Evolutionary conservation across 2,797 vertebrate species (phyloP), one percentile per base, ranked within the genome.

Genomic region (Epinephelus malabaricus): DNA sequence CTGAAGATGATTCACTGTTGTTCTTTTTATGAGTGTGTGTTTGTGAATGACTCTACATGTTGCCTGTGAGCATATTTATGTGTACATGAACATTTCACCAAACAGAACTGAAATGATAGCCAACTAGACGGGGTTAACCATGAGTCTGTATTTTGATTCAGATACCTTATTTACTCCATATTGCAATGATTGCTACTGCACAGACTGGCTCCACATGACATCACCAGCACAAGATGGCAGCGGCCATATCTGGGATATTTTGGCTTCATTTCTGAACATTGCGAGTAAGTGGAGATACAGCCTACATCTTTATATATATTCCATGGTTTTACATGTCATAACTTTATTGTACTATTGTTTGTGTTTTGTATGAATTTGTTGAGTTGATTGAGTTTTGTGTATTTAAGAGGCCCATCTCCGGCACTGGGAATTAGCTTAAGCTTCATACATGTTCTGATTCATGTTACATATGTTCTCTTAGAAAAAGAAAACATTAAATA

Each of bases 61-160:
- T 21, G 70, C 43, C 43, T 65, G 69, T 88, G 63, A 79, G 66
- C 65, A 78, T 82, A 59, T 81, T 85, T 77, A 30, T 65, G 68
- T 88, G 76, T 70, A 68, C 74, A 54, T 79, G 46, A 43, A 69
- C 62, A 59, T 84, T 82, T 69, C 50, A 70, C 69, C 23, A 51
- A 40, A 21, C 5, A 55, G 49, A 78, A 66, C 23, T 74, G 58
- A 86, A 63, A 64, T 10, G 6, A 76, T n/a, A 68, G 74, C 60
- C 72, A 81, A 77, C 27, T 69, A 67, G 55, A 65, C 30, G n/a
- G 93, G 92, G 65, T 87, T 88, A 91, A 83, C 93, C 95, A 95
- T 95, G 95, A 91, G 92, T 30, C 27, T 12, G 6, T 18, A 15
- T 95, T 69, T 47, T 69, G 53, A 34, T 15, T 40, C 46, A 58